phyloP scores from a whole-genome alignment of 2,888 invertebrate species.

The Hemistola chrysoprasaria region DNA sequence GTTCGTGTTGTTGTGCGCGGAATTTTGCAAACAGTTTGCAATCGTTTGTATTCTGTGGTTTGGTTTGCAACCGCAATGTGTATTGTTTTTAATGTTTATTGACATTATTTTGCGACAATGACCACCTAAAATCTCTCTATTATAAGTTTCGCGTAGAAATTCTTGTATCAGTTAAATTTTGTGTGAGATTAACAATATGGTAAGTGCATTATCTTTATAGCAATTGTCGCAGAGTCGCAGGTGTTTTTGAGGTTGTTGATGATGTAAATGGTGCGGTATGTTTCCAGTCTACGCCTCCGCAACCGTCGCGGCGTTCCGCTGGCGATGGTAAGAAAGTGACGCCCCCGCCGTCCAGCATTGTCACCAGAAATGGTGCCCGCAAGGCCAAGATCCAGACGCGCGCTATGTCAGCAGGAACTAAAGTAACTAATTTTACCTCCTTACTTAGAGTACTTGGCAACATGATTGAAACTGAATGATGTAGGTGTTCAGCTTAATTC shows the following conservation, averaged over 20 bases:
- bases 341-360: conserved; percentile 68
- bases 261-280: conserved; percentile 1
- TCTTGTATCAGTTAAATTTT: conserved; percentile 5
- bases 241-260: conserved; percentile 1
- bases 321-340: conserved; percentile 60
- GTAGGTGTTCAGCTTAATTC: too few relatives aligned
- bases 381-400: conserved; percentile 85
- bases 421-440: conserved; percentile 44
- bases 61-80: conserved; percentile 12
- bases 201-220: conserved; percentile 5
- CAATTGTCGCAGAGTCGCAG: neutral
- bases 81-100: conserved; percentile 27
- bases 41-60: too few relatives aligned
- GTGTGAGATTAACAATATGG: conserved; percentile 7
- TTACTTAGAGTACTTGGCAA: too few relatives aligned
- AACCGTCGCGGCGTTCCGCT: conserved; percentile 51
- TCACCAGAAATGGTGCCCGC: conserved; percentile 83
- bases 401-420: conserved; percentile 79
- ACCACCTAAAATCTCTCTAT: conserved; percentile 1
- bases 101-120: conserved; percentile 5
- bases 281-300: conserved; percentile 58
- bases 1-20: too few relatives aligned
- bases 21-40: too few relatives aligned
- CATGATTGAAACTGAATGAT: too few relatives aligned
- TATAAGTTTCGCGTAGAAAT: conserved; percentile 2